A percentile compares a stretch with the other conserved stretches of the same genome.
Conservation (phyloP, 2,888 invertebrate species). For the Carabus problematicus region DNA sequence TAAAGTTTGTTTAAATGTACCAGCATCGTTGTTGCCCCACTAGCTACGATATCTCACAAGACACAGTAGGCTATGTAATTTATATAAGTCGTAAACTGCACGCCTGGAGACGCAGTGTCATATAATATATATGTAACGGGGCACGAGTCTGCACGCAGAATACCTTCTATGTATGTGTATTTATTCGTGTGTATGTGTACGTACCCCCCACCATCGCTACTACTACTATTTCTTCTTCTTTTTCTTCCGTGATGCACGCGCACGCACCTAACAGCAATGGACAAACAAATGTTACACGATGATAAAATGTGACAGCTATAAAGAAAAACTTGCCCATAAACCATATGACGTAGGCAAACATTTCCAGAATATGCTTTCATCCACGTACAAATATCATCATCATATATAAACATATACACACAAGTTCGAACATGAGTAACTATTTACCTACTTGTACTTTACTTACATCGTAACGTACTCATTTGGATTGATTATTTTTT, state of each 20-base stretch:
- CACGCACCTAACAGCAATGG: constrained; percentile 3
- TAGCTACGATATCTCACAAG: constrained; percentile 35
- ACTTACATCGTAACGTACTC: too few species aligned
- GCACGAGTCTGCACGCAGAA: constrained; percentile 4
- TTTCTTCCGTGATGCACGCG: constrained; percentile 32
- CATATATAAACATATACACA: too few species aligned
- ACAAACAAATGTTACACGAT: constrained; percentile 30
- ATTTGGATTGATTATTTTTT: too few species aligned
- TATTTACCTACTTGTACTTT: too few species aligned
- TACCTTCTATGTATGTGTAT: too few species aligned
- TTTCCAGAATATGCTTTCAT: too few species aligned
- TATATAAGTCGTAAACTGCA: constrained; percentile 38
- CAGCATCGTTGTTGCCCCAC: constrained; percentile 24
- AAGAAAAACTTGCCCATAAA: too few species aligned
- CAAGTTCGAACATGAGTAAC: too few species aligned
- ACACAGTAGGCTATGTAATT: constrained; percentile 38
- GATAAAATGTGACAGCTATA: constrained; percentile 28
- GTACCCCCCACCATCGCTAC: too few species aligned
- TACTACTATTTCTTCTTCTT: not conserved
- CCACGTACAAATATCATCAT: too few species aligned
- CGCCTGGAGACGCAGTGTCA: constrained; percentile 14
- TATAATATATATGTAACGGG: constrained; percentile 8
- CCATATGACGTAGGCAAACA: too few species aligned
- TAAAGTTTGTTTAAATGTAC: constrained; percentile 28
- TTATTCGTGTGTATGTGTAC: too few species aligned